Base-by-base conservation (phyloP, 2,888 invertebrate species). In the Hermodice carunculata region DNA sequence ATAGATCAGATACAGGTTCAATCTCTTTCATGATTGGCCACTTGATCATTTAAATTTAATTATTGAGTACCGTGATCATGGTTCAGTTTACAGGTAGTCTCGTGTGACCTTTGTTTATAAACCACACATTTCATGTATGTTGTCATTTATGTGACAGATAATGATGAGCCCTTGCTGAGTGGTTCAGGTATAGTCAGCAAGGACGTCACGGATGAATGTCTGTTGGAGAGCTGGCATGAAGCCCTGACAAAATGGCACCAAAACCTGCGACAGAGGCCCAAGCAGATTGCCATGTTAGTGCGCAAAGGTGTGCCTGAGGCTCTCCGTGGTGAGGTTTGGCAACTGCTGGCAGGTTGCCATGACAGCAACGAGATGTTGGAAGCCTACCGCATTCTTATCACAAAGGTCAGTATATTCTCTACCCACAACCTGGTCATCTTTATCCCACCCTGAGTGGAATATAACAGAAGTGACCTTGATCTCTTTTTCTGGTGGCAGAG, bases 131-230 rank as follows among this genome's bases (percentile, higher is more conserved):
- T n/a, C n/a, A n/a, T n/a, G n/a, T n/a, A n/a, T n/a, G n/a, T n/a
- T n/a, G n/a, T n/a, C n/a, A n/a, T n/a, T n/a, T n/a, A n/a, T n/a
- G n/a, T n/a, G n/a, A 6, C 65, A 85, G 89, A 89, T 78, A 84
- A 85, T 57, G 89, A 89, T 77, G 98, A 98, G 81, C 98, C 98
- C 0, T 88, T 98, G 69, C 88, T 98, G n/a, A 98, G 97, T 86
- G 99, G 99, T 0, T 98, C 97, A 3, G 99, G 99, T 0, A 92
- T 94, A 80, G 98, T 99, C 1, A 96, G 96, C 0, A 97, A 96
- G 85, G 98, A 98, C 80, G 97, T 98, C 81, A 92, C 94, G 0
- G 95, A 94, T 82, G 94, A 94, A 75, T 94, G 96, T 52, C 76
- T 85, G 37, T 88, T 99, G 49, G 94, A 93, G 60, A 93, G 92